Percentiles rank a stretch among this genome's conserved stretches.
Evolutionary conservation across 2,888 invertebrate genomes (phyloP).

Genomic region (Crematogaster levior): DNA sequence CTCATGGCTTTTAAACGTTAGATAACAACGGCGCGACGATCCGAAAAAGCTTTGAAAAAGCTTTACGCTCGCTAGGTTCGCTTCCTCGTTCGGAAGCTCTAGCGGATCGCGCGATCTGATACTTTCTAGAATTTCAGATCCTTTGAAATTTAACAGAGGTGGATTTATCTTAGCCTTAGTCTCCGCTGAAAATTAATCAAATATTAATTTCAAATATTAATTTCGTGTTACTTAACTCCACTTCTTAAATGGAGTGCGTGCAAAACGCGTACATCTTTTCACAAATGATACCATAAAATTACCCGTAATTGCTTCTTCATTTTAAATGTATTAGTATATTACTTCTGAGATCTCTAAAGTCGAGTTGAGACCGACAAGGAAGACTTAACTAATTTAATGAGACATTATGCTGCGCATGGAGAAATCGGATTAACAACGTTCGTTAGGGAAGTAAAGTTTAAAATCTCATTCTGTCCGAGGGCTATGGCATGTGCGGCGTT

Average conservation of each 20-base stretch:
- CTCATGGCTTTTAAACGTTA: slow-evolving; percentile 46
- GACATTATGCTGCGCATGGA: neutral
- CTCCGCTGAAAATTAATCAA: neutral
- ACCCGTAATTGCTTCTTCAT: neutral
- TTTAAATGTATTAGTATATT: neutral
- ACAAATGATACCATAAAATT: neutral
- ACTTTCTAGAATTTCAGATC: slow-evolving; percentile 36
- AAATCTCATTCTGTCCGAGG: neutral
- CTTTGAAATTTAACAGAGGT: slow-evolving; percentile 21
- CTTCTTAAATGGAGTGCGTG: neutral
- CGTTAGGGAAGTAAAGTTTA: neutral
- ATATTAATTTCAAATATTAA: neutral
- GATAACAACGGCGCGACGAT: slow-evolving; percentile 43
- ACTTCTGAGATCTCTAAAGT: neutral
- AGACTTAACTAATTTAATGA: neutral
- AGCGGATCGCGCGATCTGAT: slow-evolving; percentile 4
- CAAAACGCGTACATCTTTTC: neutral
- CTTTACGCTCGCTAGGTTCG: slow-evolving; percentile 45
- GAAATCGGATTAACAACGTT: slow-evolving; percentile 9
- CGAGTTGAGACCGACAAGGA: neutral
- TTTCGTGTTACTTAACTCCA: slow-evolving; percentile 7
- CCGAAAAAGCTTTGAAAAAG: slow-evolving; percentile 24
- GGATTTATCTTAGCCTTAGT: neutral
- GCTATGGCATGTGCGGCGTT: neutral
- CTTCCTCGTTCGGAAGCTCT: neutral